Percentiles rank a stretch among this genome's conserved stretches.
Conservation (phyloP, 2,113 vertebrate species). For the Sporophila hypoxantha region DNA sequence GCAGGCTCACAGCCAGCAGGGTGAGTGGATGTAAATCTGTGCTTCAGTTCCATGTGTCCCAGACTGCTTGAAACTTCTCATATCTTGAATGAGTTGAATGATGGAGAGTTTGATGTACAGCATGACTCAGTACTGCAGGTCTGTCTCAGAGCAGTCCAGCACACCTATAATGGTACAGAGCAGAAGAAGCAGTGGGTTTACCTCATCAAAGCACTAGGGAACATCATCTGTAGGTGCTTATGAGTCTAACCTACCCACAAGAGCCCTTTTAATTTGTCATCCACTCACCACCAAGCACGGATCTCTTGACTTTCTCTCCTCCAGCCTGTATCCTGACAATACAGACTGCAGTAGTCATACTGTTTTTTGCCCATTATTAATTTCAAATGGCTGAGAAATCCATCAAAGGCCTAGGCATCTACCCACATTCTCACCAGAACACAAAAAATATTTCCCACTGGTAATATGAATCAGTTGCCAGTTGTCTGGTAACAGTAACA, state of each 20-base stretch:
- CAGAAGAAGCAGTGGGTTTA: background rate
- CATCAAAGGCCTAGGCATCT: background rate
- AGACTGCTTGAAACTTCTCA: background rate
- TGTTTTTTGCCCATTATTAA: background rate
- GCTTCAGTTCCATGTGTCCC: background rate
- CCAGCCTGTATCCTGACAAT: background rate
- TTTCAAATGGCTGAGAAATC: background rate
- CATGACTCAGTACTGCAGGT: background rate
- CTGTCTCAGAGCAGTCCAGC: background rate
- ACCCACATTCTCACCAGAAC: background rate
- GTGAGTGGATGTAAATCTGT: background rate
- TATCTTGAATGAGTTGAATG: background rate
- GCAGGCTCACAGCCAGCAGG: background rate
- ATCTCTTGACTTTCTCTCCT: background rate
- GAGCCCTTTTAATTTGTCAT: background rate
- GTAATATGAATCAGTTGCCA: background rate
- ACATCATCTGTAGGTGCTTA: background rate
- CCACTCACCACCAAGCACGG: background rate
- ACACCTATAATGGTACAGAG: background rate
- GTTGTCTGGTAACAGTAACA: background rate
- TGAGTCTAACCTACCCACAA: background rate
- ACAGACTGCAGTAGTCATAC: background rate
- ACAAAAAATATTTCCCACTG: background rate
- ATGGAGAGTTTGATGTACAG: background rate
- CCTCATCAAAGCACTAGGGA: background rate